Base-by-base conservation (phyloP, 2,888 invertebrate genomes). In the Cyrtodaria siliqua region DNA sequence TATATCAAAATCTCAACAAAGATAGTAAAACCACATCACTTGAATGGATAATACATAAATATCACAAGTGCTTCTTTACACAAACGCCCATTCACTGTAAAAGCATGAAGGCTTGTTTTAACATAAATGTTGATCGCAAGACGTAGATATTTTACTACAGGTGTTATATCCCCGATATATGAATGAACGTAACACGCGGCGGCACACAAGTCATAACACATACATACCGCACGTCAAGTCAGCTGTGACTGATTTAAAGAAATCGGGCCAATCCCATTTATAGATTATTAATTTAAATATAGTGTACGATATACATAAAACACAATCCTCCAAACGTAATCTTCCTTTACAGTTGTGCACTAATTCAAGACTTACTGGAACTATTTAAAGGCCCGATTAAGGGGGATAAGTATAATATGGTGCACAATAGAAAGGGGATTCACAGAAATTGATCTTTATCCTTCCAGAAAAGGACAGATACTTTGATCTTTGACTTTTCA, bases 191-290 rank as follows among this genome's bases (percentile, higher is more conserved):
- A 3, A n/a, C n/a, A 50, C 50, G 50, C 50, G 50, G n/a, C n/a
- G 20, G 24, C 18, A 44, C 16, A 44, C 20, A n/a, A 44, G 20
- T 20, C 4, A 18, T 18, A 4, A 20, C 24, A 23, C 20, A 50
- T 23, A 47, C 57, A 71, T 71, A 59, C 71, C 71, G 23, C 8
- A 27, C 49, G 59, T 50, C 40, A 29, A 71, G 59, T 59, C 59
- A 59, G 23, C 50, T 59, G 42, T 68, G 59, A 27, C 56, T 42
- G 33, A 24, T 59, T 60, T 55, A 55, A 53, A 42, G 16, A 24
- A 50, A 61, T 33, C 47, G 38, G 40, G 26, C 40, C 50, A 53
- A 50, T 53, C 68, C 68, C 23, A 20, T 23, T 23, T 23, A 50
- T 50, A 50, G 50, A 50, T 50, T 50, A 50, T 50, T 50, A 50